phyloP scores from a whole-genome alignment of 2,113 vertebrate species.

The Sinocyclocheilus rhinocerous region DNA sequence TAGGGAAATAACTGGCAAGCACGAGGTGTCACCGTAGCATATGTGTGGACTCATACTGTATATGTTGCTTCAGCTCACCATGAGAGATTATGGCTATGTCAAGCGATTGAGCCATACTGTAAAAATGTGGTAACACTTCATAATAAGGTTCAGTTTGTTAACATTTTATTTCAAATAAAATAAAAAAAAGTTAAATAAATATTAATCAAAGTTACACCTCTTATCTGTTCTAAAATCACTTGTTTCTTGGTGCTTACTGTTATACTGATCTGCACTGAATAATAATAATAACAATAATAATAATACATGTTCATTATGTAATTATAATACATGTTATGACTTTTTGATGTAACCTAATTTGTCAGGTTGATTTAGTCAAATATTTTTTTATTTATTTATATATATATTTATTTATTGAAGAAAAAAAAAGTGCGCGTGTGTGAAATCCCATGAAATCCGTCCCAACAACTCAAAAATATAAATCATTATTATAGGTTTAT shows the following conservation, averaged over 20 bases:
- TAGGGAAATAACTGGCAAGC: slow-evolving; percentile 21
- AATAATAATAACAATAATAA: neutral
- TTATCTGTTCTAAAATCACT: neutral
- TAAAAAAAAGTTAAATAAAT: neutral
- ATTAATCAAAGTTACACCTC: neutral
- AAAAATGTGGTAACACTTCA: neutral
- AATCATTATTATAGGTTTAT: neutral
- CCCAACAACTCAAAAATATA: neutral
- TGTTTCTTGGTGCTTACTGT: neutral
- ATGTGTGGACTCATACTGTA: neutral
- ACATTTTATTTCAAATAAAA: no score
- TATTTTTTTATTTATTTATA: no score
- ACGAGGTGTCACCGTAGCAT: neutral
- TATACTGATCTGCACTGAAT: neutral
- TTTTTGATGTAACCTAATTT: no score
- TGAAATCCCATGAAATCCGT: neutral
- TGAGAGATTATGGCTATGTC: neutral
- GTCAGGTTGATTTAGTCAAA: no score
- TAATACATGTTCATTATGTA: no score
- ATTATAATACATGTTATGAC: no score
- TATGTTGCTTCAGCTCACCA: neutral
- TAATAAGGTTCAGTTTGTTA: neutral
- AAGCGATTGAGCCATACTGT: neutral
- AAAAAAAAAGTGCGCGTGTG: no score
- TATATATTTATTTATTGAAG: no score